Base-by-base conservation (phyloP, 2,113 vertebrate species). In the Phodopus roborovskii region DNA sequence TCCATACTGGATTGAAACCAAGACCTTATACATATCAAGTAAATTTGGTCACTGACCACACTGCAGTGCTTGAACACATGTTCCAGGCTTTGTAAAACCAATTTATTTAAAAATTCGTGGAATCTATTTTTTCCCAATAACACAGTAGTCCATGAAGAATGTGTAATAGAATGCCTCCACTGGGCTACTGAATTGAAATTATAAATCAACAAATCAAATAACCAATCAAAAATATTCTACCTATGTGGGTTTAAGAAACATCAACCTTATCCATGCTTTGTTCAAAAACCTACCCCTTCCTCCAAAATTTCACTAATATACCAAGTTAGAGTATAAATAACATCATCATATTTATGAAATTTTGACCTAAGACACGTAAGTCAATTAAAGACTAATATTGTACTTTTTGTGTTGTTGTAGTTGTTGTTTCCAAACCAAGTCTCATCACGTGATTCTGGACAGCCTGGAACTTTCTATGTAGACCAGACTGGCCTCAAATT, bases 301-400 rank as follows among this genome's bases (percentile, higher is more conserved):
- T 42, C 30, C 13, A 82, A 86, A 92, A 62, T 56, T 60, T 56
- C 82, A 74, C 75, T 90, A 90, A 90, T 73, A 9, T 90, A 39
- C 26, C 28, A 66, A 95, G 70, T 45, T 92, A 89, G 77, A 68
- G 33, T 39, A 60, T 45, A 78, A 88, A 90, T 60, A 85, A 92
- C 81, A 71, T 78, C 26, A 83, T 8, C 83, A 83, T 77, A 90
- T 68, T 82, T 24, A 90, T 87, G 36, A 90, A 86, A 92, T 71
- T 53, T 3, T 50, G 24, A 77, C 11, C 24, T 90, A 62, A 82
- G 50, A 95, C 77, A 60, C n/a, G 2, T 73, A 88, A 77, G 1
- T 6, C 16, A 73, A 83, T 83, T 68, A 50, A 83, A 90, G 75
- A 78, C 36, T 75, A 91, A 83, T 33, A 88, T 0, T 39, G 28